Base-by-base conservation (phyloP, 2,797 vertebrate genomes). In the Tinamus major region DNA sequence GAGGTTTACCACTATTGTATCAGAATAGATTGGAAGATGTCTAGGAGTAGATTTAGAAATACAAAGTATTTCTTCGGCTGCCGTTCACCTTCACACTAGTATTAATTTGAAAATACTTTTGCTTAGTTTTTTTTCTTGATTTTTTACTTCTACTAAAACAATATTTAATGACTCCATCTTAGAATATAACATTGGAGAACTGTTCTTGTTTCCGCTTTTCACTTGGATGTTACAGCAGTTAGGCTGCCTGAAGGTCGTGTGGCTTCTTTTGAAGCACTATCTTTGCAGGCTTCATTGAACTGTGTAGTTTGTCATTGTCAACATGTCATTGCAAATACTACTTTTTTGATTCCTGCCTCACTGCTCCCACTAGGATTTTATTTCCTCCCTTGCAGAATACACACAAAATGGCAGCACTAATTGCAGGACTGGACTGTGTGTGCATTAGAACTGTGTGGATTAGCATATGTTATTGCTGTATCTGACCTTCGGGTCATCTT, bases 221-320 rank as follows among this genome's bases (percentile, higher is more conserved):
- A 65, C 55, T 94, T 93, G 67, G 75, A 71, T 92, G 69, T 82
- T 90, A 35, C 4, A 7, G 44, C 92, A 55, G 16, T 89, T 35
- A 65, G 33, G 29, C 89, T 94, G 37, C 82, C 75, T 94, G 70
- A 81, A 95, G 56, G 62, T 90, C 85, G 18, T 15, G 35, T 49
- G 90, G 68, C 42, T 80, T 49, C 14, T 87, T 90, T 77, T 84
- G 85, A 88, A 93, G 42, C 77, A 27, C 8, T 67, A 62, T 89
- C 67, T 94, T 77, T 79, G 67, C 71, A 81, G 83, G 77, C 85
- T 92, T 81, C 86, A 64, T 44, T 94, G 59, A 80, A 37, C 65
- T 87, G 27, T 64, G 53, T 20, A 72, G 67, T 51, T 62, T 85
- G 31, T 91, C 84, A 68, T 23, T 93, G 14, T 56, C 39, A 63